These are phyloP conservation scores for Distichodus sexfasciatus DNA, from an alignment of 2,797 vertebrate species.

Conservation along the genomic window DNA sequence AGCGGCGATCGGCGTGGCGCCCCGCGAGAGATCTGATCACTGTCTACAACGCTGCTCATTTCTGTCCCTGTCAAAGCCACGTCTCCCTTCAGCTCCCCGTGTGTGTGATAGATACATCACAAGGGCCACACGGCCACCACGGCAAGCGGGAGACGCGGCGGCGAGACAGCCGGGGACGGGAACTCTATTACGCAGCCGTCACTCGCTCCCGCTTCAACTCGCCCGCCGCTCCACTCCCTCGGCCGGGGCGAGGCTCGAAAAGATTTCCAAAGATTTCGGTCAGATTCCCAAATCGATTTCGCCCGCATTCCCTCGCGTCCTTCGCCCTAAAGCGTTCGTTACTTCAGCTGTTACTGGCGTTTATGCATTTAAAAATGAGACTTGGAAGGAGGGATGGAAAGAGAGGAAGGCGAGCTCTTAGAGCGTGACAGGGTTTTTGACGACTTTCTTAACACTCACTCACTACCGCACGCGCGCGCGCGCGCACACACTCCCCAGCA, in stretches of 20 bases:
- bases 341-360: not conserved
- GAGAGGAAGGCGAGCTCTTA: not conserved
- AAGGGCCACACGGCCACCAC: slow-evolving; percentile 42
- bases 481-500: too few relatives aligned
- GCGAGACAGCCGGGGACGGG: slow-evolving; percentile 35
- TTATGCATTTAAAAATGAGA: not conserved
- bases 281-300: slow-evolving; percentile 16
- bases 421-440: not conserved
- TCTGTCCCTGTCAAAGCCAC: slow-evolving; percentile 35
- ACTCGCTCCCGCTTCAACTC: too few relatives aligned
- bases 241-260: not conserved
- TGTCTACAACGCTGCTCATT: slow-evolving; percentile 32
- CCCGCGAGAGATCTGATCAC: slow-evolving; percentile 25
- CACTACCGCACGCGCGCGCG: too few relatives aligned
- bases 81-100: slow-evolving; percentile 31
- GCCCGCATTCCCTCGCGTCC: not conserved
- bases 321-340: not conserved
- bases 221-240: slow-evolving; percentile 41
- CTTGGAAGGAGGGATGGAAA: not conserved
- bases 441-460: not conserved
- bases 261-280: not conserved
- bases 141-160: slow-evolving; percentile 36
- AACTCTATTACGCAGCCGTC: slow-evolving; percentile 52
- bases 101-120: slow-evolving; percentile 46
- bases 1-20: slow-evolving; percentile 15